These are phyloP conservation scores for Leptopilina syphax DNA, from an alignment of 2,888 invertebrate species.

Conservation along the genomic window DNA sequence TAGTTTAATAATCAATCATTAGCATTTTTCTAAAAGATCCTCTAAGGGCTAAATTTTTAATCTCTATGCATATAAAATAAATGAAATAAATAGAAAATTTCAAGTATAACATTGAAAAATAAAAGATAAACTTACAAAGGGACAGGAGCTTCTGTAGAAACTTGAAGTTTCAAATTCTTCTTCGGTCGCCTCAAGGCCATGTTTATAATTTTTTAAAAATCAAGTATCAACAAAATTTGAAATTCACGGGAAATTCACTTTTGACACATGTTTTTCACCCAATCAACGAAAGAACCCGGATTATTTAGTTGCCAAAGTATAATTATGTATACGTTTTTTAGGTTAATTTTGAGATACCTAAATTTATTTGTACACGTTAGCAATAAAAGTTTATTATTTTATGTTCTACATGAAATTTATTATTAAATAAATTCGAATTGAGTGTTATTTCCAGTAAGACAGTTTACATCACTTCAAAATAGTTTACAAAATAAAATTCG, in stretches of 20 bases:
- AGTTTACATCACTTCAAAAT: constrained; percentile 3
- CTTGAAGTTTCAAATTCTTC: constrained; percentile 77
- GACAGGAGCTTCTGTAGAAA: constrained; percentile 77
- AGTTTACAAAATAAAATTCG: constrained; percentile 45
- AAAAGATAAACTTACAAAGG: constrained; percentile 75
- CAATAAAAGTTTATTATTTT: not conserved
- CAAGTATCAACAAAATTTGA: not conserved
- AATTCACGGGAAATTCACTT: constrained; percentile 17
- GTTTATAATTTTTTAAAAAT: constrained; percentile 38
- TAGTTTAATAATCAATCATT: too few species aligned
- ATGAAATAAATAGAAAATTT: not conserved
- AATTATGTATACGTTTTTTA: constrained; percentile 5
- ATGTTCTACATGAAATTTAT: not conserved
- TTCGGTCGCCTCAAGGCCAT: constrained; percentile 69
- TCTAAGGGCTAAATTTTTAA: not conserved
- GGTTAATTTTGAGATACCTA: constrained; percentile 2
- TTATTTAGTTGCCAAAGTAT: not conserved
- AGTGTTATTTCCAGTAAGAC: constrained; percentile 9
- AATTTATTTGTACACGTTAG: not conserved
- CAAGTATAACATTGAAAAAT: not conserved
- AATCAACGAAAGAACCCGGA: not conserved
- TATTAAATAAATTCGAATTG: not conserved
- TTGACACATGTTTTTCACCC: constrained; percentile 18
- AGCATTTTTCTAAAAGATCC: not conserved
- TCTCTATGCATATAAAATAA: too few species aligned